phyloP scores from a whole-genome alignment of 2,797 vertebrate species.

The Gambelia wislizenii region DNA sequence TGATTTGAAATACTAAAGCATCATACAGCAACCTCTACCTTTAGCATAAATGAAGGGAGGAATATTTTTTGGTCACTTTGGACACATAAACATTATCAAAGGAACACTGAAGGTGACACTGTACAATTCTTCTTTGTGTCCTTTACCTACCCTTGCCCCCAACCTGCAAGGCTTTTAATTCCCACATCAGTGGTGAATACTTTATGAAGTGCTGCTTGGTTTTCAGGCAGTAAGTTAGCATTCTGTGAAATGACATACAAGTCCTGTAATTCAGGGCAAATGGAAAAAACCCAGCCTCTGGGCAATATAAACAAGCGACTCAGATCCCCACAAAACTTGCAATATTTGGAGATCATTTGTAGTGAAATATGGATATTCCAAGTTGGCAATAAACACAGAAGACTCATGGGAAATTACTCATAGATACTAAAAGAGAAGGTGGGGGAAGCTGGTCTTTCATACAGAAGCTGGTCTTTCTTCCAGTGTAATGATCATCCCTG shows the following conservation, averaged over 20 bases:
- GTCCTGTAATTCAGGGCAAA: conserved; percentile 21
- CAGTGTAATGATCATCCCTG: conserved; percentile 1
- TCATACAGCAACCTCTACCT: neutral
- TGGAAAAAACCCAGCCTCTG: conserved; percentile 45
- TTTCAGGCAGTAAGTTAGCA: conserved; percentile 42
- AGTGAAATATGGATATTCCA: conserved; percentile 58
- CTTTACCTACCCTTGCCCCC: conserved; percentile 25
- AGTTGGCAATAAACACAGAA: conserved; percentile 51
- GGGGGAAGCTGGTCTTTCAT: neutral
- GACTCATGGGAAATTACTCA: conserved; percentile 69
- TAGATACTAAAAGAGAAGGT: conserved; percentile 32
- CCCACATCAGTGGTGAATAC: conserved; percentile 8
- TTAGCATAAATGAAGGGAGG: neutral
- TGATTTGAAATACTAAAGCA: neutral
- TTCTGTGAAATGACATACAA: neutral
- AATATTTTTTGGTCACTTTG: neutral
- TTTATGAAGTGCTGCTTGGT: conserved; percentile 39
- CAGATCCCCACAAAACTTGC: conserved; percentile 8
- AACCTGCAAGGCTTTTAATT: conserved; percentile 16
- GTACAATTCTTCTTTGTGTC: conserved; percentile 49
- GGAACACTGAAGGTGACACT: conserved; percentile 58
- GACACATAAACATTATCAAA: conserved; percentile 51
- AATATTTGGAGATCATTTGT: conserved; percentile 3
- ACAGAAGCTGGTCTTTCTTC: conserved; percentile 8
- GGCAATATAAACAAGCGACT: conserved; percentile 31